phyloP scores from a whole-genome alignment of 2,113 vertebrate genomes.

The Mungos mungo region DNA sequence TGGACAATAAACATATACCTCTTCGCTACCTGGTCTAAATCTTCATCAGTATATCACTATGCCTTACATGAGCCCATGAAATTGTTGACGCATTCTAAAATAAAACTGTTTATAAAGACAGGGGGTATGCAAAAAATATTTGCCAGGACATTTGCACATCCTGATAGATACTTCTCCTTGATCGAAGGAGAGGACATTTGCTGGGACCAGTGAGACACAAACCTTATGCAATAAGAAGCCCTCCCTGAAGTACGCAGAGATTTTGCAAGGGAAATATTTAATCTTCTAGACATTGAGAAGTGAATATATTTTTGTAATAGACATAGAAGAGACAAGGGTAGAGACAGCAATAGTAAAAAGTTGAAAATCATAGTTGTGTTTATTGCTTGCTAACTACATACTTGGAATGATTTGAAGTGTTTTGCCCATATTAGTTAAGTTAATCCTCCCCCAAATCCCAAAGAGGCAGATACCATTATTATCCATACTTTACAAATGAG shows the following conservation, averaged over 20 bases:
- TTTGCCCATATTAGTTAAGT: neutral
- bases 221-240: too few relatives aligned
- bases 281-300: neutral
- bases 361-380: neutral
- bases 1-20: neutral
- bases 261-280: neutral
- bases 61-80: neutral
- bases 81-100: neutral
- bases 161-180: neutral
- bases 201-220: neutral
- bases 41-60: neutral
- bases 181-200: neutral
- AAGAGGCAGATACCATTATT: neutral
- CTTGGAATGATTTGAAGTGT: neutral
- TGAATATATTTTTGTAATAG: neutral
- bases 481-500: neutral
- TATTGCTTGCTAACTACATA: neutral
- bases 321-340: neutral
- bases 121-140: neutral
- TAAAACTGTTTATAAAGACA: neutral
- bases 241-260: neutral
- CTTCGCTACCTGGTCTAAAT: neutral
- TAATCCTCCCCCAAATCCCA: neutral
- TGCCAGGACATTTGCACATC: neutral
- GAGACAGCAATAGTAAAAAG: neutral